Evolutionary conservation across 2,797 vertebrate genomes (phyloP), one percentile per base, ranked within the genome.

Genomic region (Cyclopterus lumpus): DNA sequence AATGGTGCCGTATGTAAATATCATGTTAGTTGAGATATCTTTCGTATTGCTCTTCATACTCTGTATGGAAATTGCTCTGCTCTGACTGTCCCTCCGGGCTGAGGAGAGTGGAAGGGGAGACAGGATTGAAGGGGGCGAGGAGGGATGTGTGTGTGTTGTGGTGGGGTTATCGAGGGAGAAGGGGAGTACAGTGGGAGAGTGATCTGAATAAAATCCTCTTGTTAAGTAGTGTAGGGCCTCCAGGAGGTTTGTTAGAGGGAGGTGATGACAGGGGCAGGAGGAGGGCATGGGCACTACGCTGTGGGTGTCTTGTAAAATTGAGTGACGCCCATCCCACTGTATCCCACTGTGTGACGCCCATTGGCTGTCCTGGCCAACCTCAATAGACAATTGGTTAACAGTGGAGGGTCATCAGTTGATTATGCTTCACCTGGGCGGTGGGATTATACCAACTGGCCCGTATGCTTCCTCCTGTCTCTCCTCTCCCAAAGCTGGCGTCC

Each of bases 121-220:
- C 0, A 4, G 6, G 20, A 54, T 46, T 49, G 51, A 36, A 14
- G 62, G 26, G 24, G 5, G 10, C 1, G 1, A 3, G 6, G 26
- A 22, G 54, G 32, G 30, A 18, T 15, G n/a, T 69, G 14, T 54
- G 75, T 61, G 58, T 59, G 46, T 30, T 51, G 40, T 42, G 44
- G 36, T 18, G 15, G 8, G 48, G 26, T 51, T 22, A 58, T 40
- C 6, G 18, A 73, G 79, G 73, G 49, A 51, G 70, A 67, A 57
- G 67, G 59, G 70, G 67, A 67, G 71, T 55, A 63, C 71, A 78
- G 34, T 32, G 62, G 53, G 66, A 32, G 42, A 57, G 48, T 69
- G 65, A 80, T 86, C 77, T 80, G 80, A 90, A 83, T 92, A 67
- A 86, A 88, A 89, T 75, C 58, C 58, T 77, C 75, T 76, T 80